Conservation (phyloP, 2,797 vertebrate species). For the Leucoraja ocellata region DNA sequence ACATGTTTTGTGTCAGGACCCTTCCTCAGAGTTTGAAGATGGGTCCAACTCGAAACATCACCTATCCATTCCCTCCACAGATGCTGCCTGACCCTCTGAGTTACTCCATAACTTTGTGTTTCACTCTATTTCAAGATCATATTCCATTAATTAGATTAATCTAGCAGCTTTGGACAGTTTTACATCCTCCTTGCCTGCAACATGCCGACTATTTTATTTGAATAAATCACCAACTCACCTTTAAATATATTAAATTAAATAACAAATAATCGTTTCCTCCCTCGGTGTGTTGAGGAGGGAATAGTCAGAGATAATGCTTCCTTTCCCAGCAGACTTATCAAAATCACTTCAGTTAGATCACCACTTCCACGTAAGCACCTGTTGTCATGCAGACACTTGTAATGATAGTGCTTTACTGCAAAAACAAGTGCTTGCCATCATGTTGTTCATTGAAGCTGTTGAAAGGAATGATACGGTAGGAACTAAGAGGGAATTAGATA, state of each 20-base stretch:
- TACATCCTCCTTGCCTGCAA: not conserved
- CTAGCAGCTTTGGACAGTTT: not conserved
- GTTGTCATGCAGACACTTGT: not conserved
- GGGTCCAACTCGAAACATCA: no score
- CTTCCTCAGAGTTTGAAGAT: no score
- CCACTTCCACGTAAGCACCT: not conserved
- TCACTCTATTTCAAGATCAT: not conserved
- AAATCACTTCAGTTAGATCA: slow-evolving; percentile 6
- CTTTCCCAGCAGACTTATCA: not conserved
- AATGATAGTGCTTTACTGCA: not conserved
- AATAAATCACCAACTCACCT: not conserved
- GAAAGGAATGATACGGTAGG: not conserved
- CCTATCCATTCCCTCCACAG: no score
- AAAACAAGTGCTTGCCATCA: not conserved
- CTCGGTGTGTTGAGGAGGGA: not conserved
- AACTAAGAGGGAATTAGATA: not conserved
- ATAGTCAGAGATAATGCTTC: not conserved
- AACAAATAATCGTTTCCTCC: not conserved
- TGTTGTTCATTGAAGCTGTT: not conserved
- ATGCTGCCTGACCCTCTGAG: no score
- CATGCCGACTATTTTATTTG: not conserved
- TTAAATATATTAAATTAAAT: not conserved
- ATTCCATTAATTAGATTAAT: not conserved
- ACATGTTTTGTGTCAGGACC: no score
- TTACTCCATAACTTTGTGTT: no score